Conservation (phyloP, 2,888 invertebrate species). For the Hemicrepidius hirtus region DNA sequence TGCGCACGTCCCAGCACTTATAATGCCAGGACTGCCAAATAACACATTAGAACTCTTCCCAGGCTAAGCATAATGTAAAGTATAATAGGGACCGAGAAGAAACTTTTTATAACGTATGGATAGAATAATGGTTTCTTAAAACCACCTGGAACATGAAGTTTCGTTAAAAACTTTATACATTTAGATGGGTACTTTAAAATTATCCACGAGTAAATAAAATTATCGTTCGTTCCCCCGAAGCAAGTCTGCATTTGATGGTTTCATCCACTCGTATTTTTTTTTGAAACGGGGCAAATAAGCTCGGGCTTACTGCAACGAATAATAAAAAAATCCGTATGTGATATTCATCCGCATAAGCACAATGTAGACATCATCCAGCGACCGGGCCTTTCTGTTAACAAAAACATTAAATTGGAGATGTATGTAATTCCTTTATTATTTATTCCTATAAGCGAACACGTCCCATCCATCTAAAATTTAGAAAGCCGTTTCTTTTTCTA, state of each 20-base stretch:
- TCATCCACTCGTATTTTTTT: not conserved
- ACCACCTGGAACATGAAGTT: slow-evolving; percentile 33
- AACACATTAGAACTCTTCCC: slow-evolving; percentile 49
- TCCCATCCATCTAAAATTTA: slow-evolving; percentile 12
- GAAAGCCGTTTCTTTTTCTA: slow-evolving; percentile 11
- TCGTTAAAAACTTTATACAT: slow-evolving; percentile 10
- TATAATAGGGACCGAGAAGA: slow-evolving; percentile 16
- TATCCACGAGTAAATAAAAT: slow-evolving; percentile 1
- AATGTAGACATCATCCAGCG: slow-evolving; percentile 23
- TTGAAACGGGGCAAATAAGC: not conserved
- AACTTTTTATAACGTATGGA: slow-evolving; percentile 27
- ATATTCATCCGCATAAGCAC: slow-evolving; percentile 6
- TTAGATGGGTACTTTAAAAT: slow-evolving; percentile 17
- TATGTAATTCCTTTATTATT: slow-evolving; percentile 16
- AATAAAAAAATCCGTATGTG: slow-evolving; percentile 3
- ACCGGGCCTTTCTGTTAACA: slow-evolving; percentile 12
- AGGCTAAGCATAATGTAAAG: slow-evolving; percentile 20
- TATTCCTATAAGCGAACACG: not conserved
- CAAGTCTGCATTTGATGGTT: not conserved
- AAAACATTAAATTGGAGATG: slow-evolving; percentile 24
- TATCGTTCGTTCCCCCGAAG: not conserved
- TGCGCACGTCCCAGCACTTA: slow-evolving; percentile 52
- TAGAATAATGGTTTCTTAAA: slow-evolving; percentile 28
- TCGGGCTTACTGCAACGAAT: not conserved
- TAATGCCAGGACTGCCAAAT: slow-evolving; percentile 53